A percentile compares a stretch with the other conserved stretches of the same genome.
Evolutionary conservation across 1,140 invertebrate genomes (phyloP).

Genomic region (Drosophila aff.): DNA sequence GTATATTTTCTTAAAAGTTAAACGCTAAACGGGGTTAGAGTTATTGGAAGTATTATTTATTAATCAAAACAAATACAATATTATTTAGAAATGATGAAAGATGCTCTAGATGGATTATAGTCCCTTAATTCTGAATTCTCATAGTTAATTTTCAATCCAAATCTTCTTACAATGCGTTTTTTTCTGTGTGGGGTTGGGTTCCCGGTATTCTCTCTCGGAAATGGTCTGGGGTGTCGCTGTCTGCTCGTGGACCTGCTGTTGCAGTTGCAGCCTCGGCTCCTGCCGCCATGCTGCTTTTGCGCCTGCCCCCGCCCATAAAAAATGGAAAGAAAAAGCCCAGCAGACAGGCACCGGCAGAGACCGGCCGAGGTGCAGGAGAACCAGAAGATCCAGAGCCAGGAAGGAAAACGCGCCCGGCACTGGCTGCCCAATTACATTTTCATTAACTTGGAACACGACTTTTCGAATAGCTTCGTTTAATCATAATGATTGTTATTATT

Average conservation of each 20-base stretch:
- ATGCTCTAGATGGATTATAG: no score
- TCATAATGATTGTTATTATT: constrained; percentile 85
- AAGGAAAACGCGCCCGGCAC: constrained; percentile 49
- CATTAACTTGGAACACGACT: constrained; percentile 84
- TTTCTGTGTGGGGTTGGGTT: constrained; percentile 15
- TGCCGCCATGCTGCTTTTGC: constrained; percentile 44
- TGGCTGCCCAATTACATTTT: constrained; percentile 84
- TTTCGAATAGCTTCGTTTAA: constrained; percentile 82
- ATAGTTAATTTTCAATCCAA: no score
- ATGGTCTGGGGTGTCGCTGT: constrained; percentile 40
- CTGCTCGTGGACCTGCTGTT: constrained; percentile 48
- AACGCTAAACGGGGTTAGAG: not conserved
- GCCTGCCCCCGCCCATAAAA: constrained; percentile 38
- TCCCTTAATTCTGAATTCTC: not conserved
- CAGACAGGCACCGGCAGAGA: constrained; percentile 35
- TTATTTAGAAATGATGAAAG: not conserved
- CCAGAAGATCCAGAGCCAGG: constrained; percentile 28
- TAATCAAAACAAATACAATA: no score
- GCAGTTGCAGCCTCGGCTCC: constrained; percentile 45
- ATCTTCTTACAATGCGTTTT: not conserved
- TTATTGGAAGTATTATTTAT: no score
- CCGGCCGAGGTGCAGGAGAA: constrained; percentile 5
- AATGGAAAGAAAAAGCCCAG: constrained; percentile 7
- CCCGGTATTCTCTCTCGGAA: constrained; percentile 8
- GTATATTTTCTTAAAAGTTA: not conserved